Evolutionary conservation across 2,113 vertebrate species (phyloP), one percentile per base, ranked within the genome.

Genomic region (Plecturocebus donacophilus): DNA sequence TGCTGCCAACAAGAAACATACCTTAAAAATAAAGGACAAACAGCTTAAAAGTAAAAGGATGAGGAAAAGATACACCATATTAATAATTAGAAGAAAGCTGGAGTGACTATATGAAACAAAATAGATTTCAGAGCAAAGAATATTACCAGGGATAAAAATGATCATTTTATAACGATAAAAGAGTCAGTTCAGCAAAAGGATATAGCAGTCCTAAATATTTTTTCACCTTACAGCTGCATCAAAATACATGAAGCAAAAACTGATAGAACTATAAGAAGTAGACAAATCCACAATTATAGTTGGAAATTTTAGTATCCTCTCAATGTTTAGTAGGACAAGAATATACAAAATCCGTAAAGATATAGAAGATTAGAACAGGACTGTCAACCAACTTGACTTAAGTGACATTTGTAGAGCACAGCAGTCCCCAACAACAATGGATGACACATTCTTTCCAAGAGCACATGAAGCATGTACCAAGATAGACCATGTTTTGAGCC

Each of bases 221-320:
- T 17, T 95, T 95, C 9, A 76, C 11, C 35, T 83, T 71, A 56
- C 14, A 77, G 32, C 66, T 87, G 38, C 32, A 79, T 92, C n/a
- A 92, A 96, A 89, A 68, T 84, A 54, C 6, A 64, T 21, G 17
- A 91, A 91, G 30, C 30, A 95, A 94, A 77, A 92, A 56, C 66
- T 82, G 35, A n/a, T n/a, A 47, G 47, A 96, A n/a, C 20, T 71
- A 1, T 45, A 85, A 92, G 30, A 81, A 95, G 90, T 27, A 54
- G 30, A 52, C 91, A 94, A 73, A 79, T 94, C 35, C 73, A 61
- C 87, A 77, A 40, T 94, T 54, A n/a, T 17, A 84, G 13, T 73
- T 54, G 32, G 47, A 81, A 40, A 94, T 80, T 87, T 45, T 54
- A 79, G 49, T 68, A 86, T 7, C 12, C n/a, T 94, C 47, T 64